phyloP scores from a whole-genome alignment of 2,113 vertebrate genomes.

The Spea multiplicata region DNA sequence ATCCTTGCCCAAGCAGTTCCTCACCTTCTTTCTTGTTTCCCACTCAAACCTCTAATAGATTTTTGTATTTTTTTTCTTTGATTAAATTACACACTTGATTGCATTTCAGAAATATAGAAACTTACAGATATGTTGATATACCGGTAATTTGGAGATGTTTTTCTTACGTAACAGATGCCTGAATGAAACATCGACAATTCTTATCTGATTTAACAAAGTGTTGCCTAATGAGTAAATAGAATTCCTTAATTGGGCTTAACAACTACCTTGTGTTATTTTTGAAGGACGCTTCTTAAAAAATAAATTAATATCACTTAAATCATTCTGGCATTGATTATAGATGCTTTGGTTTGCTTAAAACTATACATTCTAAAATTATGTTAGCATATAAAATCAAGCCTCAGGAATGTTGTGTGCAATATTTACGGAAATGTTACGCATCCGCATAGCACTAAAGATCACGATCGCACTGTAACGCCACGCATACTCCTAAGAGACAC shows the following conservation, averaged over 20 bases:
- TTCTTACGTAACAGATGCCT: neutral
- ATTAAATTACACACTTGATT: neutral
- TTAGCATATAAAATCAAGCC: too few relatives aligned
- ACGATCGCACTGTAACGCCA: too few relatives aligned
- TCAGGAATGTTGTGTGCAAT: too few relatives aligned
- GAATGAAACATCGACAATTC: neutral
- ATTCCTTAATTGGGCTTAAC: constrained; percentile 14
- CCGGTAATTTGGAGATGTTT: constrained; percentile 1
- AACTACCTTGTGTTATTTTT: neutral
- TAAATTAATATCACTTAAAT: too few relatives aligned
- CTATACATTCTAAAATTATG: too few relatives aligned
- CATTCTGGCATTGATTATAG: too few relatives aligned
- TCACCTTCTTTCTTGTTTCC: too few relatives aligned
- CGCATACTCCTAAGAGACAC: too few relatives aligned
- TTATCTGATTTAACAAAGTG: constrained; percentile 12
- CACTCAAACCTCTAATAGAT: neutral
- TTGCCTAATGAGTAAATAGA: neutral
- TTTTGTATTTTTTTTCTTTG: neutral
- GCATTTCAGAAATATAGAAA: neutral
- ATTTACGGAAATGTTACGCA: too few relatives aligned
- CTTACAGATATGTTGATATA: neutral
- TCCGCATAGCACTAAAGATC: too few relatives aligned
- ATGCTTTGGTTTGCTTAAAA: too few relatives aligned
- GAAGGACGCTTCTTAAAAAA: neutral
- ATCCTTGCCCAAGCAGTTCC: too few relatives aligned